Evolutionary conservation across 1,140 invertebrate species (phyloP), one percentile per base, ranked within the genome.

Genomic region (Aphidius gifuensis): DNA sequence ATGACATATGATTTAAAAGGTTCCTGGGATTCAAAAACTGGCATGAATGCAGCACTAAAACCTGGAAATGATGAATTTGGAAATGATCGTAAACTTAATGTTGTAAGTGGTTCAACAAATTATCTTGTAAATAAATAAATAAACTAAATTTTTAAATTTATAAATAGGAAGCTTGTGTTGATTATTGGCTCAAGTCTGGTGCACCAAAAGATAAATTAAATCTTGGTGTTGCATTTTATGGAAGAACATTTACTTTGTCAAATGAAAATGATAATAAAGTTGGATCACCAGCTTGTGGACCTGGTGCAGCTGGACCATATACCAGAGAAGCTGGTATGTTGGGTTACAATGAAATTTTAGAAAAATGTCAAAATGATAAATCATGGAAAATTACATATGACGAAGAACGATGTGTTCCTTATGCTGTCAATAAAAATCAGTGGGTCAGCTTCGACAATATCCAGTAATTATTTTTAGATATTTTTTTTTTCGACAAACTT

Each of bases 371-470:
- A 48, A 43, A 46, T 5, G 56, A 66, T 47, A 55, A 69, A 9
- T 67, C 74, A 8, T 87, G 85, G 84, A 83, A 68, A 3, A 67
- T 78, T 9, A 68, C 76, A 8, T 87, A 80, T 74, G 81, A 87
- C 49, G 62, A 80, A 4, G 73, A 85, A 43, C 82, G 85, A 61
- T 74, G 82, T 59, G 83, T 85, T 0, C 88, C 89, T 0, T 92
- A 90, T 65, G 83, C 88, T 8, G 84, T 85, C 54, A 81, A 79
- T 38, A 83, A 75, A 1, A 78, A 80, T 5, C 86, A 90, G 68
- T 94, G 91, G 91, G 80, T 92, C 43, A 87, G 89, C 9, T 93
- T 86, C 65, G 92, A 94, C 60, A 83, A 92, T 64, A 55, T 71
- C n/a, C 64, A 66, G 73, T 84, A 61, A 73, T 32, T 32, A 32